phyloP scores from a whole-genome alignment of 2,113 vertebrate genomes.

The Proteles cristata region DNA sequence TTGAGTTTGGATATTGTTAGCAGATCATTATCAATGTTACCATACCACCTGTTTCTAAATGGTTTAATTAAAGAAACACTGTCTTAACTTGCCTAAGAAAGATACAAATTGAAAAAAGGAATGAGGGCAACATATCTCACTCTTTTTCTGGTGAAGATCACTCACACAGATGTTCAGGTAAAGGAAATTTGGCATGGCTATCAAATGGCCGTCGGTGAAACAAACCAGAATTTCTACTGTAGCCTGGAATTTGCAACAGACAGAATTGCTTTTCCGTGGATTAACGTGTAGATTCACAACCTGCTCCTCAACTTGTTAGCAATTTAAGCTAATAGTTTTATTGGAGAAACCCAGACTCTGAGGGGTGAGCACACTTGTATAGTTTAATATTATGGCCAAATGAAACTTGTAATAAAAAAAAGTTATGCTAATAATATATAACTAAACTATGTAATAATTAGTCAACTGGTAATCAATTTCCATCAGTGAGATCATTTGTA shows the following conservation, averaged over 20 bases:
- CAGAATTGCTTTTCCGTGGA: not conserved
- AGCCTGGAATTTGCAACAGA: not conserved
- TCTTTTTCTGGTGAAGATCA: not conserved
- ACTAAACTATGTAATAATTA: not conserved
- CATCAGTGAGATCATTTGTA: not conserved
- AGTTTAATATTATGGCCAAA: not conserved
- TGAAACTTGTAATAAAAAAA: not conserved
- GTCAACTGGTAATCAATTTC: not conserved
- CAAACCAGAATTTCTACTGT: not conserved
- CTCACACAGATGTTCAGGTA: not conserved
- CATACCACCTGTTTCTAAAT: not conserved
- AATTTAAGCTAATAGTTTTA: not conserved
- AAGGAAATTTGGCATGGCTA: not conserved
- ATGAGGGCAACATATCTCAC: not conserved
- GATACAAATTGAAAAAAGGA: not conserved
- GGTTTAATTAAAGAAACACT: not conserved
- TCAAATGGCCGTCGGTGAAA: not conserved
- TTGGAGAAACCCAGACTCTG: not conserved
- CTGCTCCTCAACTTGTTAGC: not conserved
- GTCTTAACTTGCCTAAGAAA: constrained; percentile 16
- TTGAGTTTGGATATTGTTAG: not conserved
- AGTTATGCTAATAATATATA: not conserved
- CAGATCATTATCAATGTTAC: not conserved
- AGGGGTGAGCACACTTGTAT: not conserved
- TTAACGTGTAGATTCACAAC: not conserved